Percentiles rank a stretch among this genome's conserved stretches.
Evolutionary conservation across 2,113 vertebrate species (phyloP).

Genomic region (Pollachius pollachius): DNA sequence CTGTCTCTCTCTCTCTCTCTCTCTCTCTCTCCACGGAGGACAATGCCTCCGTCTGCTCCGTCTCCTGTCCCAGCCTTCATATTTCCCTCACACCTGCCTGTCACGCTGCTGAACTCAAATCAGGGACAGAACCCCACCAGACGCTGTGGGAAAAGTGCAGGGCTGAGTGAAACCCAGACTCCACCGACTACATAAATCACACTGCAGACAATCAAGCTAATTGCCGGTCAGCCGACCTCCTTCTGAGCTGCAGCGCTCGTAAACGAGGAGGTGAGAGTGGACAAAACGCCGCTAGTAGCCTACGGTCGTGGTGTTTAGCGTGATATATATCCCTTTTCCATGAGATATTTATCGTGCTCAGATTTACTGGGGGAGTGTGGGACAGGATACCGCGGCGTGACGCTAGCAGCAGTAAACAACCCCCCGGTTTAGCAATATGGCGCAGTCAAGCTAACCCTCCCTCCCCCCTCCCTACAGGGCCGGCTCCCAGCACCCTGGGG

Average conservation of each 20-base stretch:
- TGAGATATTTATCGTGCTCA: conserved; percentile 12
- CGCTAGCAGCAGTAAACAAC: conserved; percentile 40
- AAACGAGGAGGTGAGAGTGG: too few relatives aligned
- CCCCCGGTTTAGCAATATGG: conserved; percentile 66
- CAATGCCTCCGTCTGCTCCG: conserved; percentile 19
- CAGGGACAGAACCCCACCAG: conserved; percentile 52
- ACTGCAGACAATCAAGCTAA: conserved; percentile 58
- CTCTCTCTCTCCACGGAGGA: conserved; percentile 10
- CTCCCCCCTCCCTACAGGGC: conserved; percentile 47
- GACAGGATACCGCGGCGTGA: conserved; percentile 23
- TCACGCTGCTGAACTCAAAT: conserved; percentile 51
- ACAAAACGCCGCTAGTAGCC: too few relatives aligned
- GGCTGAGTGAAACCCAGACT: conserved; percentile 25
- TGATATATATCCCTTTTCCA: too few relatives aligned
- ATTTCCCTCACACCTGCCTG: conserved; percentile 57
- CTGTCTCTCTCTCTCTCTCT: conserved; percentile 6
- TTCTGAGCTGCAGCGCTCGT: conserved; percentile 29
- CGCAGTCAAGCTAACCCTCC: conserved; percentile 33
- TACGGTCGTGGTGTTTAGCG: too few relatives aligned
- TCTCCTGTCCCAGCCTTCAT: conserved; percentile 28
- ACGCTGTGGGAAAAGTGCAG: conserved; percentile 20
- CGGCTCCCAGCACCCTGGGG: conserved; percentile 52
- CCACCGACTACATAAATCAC: conserved; percentile 57
- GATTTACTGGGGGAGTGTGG: conserved; percentile 5
- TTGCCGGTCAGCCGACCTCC: conserved; percentile 46